Evolutionary conservation across 1,140 invertebrate species (phyloP), one percentile per base, ranked within the genome.

Genomic region (Kradibia gibbosae): DNA sequence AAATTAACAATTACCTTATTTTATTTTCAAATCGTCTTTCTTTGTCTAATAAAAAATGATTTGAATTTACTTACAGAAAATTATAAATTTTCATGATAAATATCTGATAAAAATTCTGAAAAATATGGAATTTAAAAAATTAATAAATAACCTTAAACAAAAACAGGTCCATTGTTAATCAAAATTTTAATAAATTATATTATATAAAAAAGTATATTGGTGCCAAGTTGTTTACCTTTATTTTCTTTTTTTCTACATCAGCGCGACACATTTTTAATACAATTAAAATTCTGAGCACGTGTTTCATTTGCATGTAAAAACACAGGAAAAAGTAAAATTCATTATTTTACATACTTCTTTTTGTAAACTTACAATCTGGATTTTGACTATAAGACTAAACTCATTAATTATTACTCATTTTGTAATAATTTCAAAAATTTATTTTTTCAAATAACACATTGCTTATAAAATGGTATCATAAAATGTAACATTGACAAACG

Each of bases 261-360:
- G 15, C 70, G 20, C 65, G 25, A 74, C 78, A 80, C 53, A 72
- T 57, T 65, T 48, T 80, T 57, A 31, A 67, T 67, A 67, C 48
- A 67, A 81, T 81, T 81, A 81, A 81, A 81, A 81, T 81, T 81
- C 79, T 48, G 34, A 75, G 79, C 79, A 81, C 79, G 79, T 67
- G 72, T 75, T 75, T 39, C 42, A 81, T 81, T 81, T 75, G 79
- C 78, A 80, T 80, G n/a, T 45, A 31, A 65, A 62, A 67, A 25
- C 20, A 5, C 28, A 73, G 31, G 78, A n/a, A 42, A 73, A 62
- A 80, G 72, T 60, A 36, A 80, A 60, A 80, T 72, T 79, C 78
- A 45, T 79, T 79, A 79, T 57, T 50, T 71, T 70, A 42, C 42
- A 15, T 78, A 34, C 17, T 71, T 48, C 39, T 71, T 71, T 67